Conservation (phyloP, 2,888 invertebrate genomes). For the Phrixothrix hirtus region DNA sequence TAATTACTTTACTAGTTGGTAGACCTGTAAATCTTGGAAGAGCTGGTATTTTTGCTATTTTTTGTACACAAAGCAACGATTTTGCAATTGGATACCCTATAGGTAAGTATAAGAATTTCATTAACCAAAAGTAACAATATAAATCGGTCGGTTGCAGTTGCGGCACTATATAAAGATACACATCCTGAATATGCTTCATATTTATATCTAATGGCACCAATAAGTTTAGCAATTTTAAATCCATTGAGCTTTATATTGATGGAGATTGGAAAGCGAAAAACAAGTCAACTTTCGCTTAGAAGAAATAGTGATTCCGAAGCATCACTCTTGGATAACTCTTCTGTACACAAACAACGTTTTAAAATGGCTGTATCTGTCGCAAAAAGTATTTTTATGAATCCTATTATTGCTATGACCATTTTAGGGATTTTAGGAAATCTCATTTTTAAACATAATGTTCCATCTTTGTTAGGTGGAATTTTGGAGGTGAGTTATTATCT, state of each 20-base stretch:
- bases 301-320: slow-evolving; percentile 40
- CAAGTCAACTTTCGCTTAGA: slow-evolving; percentile 49
- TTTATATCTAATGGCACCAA: slow-evolving; percentile 91
- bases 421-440: slow-evolving; percentile 86
- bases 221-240: slow-evolving; percentile 89
- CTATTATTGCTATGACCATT: slow-evolving; percentile 90
- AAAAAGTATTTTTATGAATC: slow-evolving; percentile 82
- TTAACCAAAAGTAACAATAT: too few species aligned
- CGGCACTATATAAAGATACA: slow-evolving; percentile 79
- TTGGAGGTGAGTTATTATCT: slow-evolving; percentile 68
- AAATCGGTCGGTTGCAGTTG: slow-evolving; percentile 69
- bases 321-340: slow-evolving; percentile 23
- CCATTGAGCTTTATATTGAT: slow-evolving; percentile 88
- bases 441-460: slow-evolving; percentile 76
- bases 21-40: slow-evolving; percentile 80
- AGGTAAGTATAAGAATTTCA: slow-evolving; percentile 65
- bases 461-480: slow-evolving; percentile 73
- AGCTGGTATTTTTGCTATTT: slow-evolving; percentile 91
- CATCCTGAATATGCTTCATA: slow-evolving; percentile 92
- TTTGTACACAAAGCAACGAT: slow-evolving; percentile 96
- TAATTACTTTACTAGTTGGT: slow-evolving; percentile 77
- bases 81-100: slow-evolving; percentile 96
- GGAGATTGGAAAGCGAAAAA: slow-evolving; percentile 68
- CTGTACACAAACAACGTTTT: slow-evolving; percentile 45
- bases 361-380: slow-evolving; percentile 54